Evolutionary conservation across 2,113 vertebrate genomes (phyloP).

Genomic region (Grus americana): DNA sequence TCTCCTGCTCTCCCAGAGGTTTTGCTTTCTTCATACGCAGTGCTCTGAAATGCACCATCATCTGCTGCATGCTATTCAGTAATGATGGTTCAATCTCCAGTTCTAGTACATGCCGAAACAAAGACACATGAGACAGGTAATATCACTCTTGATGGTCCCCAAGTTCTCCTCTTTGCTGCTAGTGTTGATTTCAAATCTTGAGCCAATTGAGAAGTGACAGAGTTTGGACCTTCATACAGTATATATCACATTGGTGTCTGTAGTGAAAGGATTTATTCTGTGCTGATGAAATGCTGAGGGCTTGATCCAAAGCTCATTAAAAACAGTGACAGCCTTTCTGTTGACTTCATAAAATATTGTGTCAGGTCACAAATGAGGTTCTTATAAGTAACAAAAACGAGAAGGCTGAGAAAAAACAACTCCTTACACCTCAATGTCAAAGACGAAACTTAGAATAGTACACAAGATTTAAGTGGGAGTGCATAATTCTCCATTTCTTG

Average conservation of each 20-base stretch:
- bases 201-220: neutral
- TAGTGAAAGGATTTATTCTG: neutral
- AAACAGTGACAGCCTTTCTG: slow-evolving; percentile 1
- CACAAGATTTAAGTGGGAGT: neutral
- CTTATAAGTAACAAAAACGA: neutral
- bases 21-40: neutral
- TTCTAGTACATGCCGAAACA: neutral
- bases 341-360: slow-evolving; percentile 8
- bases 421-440: neutral
- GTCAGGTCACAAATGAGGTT: neutral
- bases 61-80: neutral
- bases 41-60: neutral
- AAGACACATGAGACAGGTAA: neutral
- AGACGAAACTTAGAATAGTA: neutral
- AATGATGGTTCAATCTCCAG: neutral
- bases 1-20: neutral
- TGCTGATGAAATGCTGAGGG: neutral
- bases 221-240: neutral
- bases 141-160: neutral
- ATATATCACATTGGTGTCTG: neutral
- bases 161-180: neutral
- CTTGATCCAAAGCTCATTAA: slow-evolving; percentile 43
- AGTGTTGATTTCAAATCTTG: neutral
- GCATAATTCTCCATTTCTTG: slow-evolving; percentile 22
- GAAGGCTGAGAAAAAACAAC: neutral